A percentile compares a stretch with the other conserved stretches of the same genome.
These are phyloP conservation scores for Latrodectus elegans DNA, from an alignment of 2,888 invertebrate genomes.

Conservation along the genomic window DNA sequence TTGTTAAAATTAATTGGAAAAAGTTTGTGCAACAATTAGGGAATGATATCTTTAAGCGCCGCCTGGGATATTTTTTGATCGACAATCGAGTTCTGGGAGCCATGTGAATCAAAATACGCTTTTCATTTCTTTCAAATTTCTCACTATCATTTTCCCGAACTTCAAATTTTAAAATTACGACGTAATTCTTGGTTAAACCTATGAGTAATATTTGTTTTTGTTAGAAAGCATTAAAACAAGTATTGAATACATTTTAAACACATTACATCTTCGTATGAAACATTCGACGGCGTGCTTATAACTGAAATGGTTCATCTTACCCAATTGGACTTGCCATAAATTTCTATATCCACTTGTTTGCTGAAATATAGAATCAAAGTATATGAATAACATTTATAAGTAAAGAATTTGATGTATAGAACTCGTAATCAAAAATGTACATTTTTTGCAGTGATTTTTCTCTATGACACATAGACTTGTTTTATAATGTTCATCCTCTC, in stretches of 20 bases:
- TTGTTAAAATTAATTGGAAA: slow-evolving; percentile 1
- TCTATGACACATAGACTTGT: too few relatives aligned
- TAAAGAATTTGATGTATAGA: too few relatives aligned
- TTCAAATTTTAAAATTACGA: slow-evolving; percentile 14
- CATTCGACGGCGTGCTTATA: too few relatives aligned
- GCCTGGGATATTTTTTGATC: background rate
- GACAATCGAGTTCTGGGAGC: background rate
- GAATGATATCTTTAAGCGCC: slow-evolving; percentile 9
- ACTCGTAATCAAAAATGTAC: too few relatives aligned
- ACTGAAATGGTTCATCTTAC: background rate
- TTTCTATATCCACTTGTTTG: background rate
- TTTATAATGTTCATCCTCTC: too few relatives aligned
- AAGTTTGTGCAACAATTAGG: slow-evolving; percentile 1
- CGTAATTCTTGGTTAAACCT: slow-evolving; percentile 15
- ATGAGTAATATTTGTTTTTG: background rate
- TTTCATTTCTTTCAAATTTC: background rate
- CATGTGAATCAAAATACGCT: slow-evolving; percentile 25
- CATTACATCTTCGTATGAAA: too few relatives aligned
- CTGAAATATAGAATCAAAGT: background rate
- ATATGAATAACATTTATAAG: too few relatives aligned
- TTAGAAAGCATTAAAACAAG: too few relatives aligned
- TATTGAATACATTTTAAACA: too few relatives aligned
- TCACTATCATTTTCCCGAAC: background rate
- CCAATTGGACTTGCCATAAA: background rate
- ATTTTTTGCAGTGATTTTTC: too few relatives aligned